Evolutionary conservation across 2,797 vertebrate species (phyloP), one percentile per base, ranked within the genome.

Genomic region (Sciurus vulgaris): DNA sequence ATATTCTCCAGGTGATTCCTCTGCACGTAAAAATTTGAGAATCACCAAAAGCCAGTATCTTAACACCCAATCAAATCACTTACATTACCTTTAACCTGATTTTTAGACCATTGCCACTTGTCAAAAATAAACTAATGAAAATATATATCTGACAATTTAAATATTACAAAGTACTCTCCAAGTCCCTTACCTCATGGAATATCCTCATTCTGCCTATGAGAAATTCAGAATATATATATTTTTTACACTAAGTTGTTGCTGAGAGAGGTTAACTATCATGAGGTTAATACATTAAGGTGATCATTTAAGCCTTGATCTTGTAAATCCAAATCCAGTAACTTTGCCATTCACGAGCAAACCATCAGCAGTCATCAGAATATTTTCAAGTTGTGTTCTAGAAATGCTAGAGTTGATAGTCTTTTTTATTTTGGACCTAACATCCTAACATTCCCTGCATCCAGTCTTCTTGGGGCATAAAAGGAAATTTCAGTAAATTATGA

Each of bases 341-440:
- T 91, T 93, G 70, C 13, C 18, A 86, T 74, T 87, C 22, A 69
- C 13, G 24, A 69, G 28, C 10, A 93, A 89, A 91, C 13, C 18
- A 79, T 41, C 20, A 51, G 17, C 14, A 63, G 28, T 63, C 73
- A 28, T 26, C 26, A 67, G 79, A 54, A 84, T 59, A 84, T 65
- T 95, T 79, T 94, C 77, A 83, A 67, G 26, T 3, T 85, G 15
- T 83, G 44, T 83, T 18, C 12, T 67, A 5, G 12, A 94, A 92
- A 86, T 70, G 28, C 18, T 69, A 89, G 26, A 59, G 33, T 83
- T 63, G 24, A 30, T 2, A 33, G 2, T 79, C 33, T 54, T 69
- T 79, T 20, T 83, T 76, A 83, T 95, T 84, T 63, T 91, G 91
- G 56, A 70, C 3, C 35, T 41, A 73, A 38, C 3, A 41, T 26